Percentiles rank a stretch among this genome's conserved stretches.
These are phyloP conservation scores for Ptyas mucosa DNA, from an alignment of 2,113 vertebrate species.

Conservation along the genomic window DNA sequence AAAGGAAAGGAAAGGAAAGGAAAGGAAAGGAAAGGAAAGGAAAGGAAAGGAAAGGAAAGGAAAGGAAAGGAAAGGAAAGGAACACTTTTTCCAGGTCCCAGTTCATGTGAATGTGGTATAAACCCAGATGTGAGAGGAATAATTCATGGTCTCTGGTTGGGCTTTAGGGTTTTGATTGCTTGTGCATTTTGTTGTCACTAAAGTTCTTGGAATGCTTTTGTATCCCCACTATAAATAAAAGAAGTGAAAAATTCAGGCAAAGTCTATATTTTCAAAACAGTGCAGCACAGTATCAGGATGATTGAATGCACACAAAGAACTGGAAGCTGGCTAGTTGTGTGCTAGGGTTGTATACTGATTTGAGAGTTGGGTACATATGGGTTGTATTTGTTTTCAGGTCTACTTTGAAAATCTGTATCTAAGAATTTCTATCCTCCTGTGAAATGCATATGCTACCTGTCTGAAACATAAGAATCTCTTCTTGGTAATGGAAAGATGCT, in stretches of 20 bases:
- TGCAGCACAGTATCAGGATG: not conserved
- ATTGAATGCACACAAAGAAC: not conserved
- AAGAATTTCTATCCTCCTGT: not conserved
- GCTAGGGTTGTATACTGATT: not conserved
- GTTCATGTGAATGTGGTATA: not conserved
- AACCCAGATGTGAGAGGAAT: not conserved
- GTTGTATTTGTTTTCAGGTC: not conserved
- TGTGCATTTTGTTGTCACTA: not conserved
- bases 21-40: too few species aligned
- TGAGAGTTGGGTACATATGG: not conserved
- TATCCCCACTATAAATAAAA: not conserved
- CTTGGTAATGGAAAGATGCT: not conserved
- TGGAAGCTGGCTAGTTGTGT: not conserved
- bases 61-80: too few species aligned
- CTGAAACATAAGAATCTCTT: not conserved
- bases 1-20: too few species aligned
- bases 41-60: too few species aligned
- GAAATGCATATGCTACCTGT: not conserved
- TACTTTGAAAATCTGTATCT: not conserved
- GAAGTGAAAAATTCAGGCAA: not conserved
- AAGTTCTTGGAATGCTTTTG: not conserved
- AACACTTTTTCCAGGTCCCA: too few species aligned
- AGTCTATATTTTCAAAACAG: not conserved
- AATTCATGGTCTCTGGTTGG: not conserved
- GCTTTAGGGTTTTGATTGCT: not conserved